Evolutionary conservation across 92 coral and sea anemone species (phyloP).

Genomic region (Plumapathes pennacea): DNA sequence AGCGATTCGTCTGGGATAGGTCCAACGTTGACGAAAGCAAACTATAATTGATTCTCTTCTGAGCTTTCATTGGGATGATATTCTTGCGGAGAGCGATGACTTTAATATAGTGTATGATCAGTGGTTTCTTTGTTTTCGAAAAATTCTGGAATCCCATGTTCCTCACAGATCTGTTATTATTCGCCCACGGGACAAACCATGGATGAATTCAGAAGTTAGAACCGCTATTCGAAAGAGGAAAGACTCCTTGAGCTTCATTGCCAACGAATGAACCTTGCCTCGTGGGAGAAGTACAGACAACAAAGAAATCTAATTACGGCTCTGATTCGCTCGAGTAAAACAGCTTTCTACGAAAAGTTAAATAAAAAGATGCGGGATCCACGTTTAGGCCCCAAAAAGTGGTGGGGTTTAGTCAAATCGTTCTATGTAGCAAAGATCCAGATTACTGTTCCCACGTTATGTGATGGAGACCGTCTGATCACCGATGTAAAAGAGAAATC

Average conservation of each 20-base stretch:
- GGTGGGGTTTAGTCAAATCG: slow-evolving; percentile 51
- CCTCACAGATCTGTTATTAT: slow-evolving; percentile 20
- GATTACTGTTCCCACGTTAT: slow-evolving; percentile 13
- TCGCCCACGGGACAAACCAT: slow-evolving; percentile 46
- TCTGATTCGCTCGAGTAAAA: slow-evolving; percentile 29
- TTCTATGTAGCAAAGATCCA: slow-evolving; percentile 42
- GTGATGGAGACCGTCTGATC: slow-evolving; percentile 14
- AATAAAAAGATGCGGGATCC: slow-evolving; percentile 41
- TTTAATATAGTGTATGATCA: too few relatives aligned
- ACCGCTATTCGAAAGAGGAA: slow-evolving; percentile 48
- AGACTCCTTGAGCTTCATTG: slow-evolving; percentile 26
- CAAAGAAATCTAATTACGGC: slow-evolving; percentile 42
- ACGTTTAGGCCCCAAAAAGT: slow-evolving; percentile 36
- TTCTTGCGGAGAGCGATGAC: too few relatives aligned
- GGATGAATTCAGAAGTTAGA: slow-evolving; percentile 44
- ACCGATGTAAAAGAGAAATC: slow-evolving; percentile 54
- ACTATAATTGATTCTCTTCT: too few relatives aligned
- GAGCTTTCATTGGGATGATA: too few relatives aligned
- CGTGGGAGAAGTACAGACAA: slow-evolving; percentile 51
- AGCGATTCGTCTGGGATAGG: too few relatives aligned
- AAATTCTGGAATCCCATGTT: too few relatives aligned
- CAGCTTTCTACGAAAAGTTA: slow-evolving; percentile 27
- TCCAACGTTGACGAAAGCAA: too few relatives aligned
- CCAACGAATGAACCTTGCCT: slow-evolving; percentile 4
- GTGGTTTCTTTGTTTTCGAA: too few relatives aligned